These are phyloP conservation scores for Cuculus canorus DNA, from an alignment of 2,797 vertebrate genomes.

Conservation along the genomic window DNA sequence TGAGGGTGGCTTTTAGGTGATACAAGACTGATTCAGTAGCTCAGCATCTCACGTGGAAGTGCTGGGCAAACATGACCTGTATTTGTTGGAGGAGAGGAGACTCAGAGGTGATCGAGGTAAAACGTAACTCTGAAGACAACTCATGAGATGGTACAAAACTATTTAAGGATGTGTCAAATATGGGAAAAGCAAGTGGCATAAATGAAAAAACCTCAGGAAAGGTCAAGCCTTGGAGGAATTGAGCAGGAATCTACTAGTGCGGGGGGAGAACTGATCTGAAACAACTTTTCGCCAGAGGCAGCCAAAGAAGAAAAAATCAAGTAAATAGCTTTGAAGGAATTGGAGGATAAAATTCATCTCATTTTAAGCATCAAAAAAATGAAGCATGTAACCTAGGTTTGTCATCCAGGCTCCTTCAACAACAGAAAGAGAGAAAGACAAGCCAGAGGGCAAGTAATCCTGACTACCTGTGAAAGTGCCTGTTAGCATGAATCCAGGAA, in stretches of 20 bases:
- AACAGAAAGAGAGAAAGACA: not conserved
- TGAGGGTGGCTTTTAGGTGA: not conserved
- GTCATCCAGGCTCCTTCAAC: not conserved
- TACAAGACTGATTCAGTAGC: not conserved
- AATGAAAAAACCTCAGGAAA: slow-evolving; percentile 26
- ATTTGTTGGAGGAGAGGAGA: not conserved
- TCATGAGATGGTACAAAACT: not conserved
- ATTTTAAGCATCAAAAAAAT: not conserved
- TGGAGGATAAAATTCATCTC: not conserved
- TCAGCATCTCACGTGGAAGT: not conserved
- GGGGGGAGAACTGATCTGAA: not conserved
- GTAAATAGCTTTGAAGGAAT: slow-evolving; percentile 12
- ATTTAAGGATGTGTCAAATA: not conserved
- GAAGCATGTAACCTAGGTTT: not conserved
- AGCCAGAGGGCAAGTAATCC: not conserved
- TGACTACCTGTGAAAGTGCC: not conserved
- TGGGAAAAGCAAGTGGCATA: slow-evolving; percentile 19
- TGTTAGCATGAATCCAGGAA: not conserved
- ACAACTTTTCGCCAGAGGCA: not conserved
- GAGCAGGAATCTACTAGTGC: not conserved
- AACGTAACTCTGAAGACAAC: not conserved
- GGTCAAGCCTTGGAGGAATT: slow-evolving; percentile 20
- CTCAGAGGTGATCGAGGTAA: not conserved
- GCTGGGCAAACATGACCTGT: not conserved
- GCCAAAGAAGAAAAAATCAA: not conserved